Evolutionary conservation across 2,113 vertebrate species (phyloP), one percentile per base, ranked within the genome.

Genomic region (Ellobius talpinus): DNA sequence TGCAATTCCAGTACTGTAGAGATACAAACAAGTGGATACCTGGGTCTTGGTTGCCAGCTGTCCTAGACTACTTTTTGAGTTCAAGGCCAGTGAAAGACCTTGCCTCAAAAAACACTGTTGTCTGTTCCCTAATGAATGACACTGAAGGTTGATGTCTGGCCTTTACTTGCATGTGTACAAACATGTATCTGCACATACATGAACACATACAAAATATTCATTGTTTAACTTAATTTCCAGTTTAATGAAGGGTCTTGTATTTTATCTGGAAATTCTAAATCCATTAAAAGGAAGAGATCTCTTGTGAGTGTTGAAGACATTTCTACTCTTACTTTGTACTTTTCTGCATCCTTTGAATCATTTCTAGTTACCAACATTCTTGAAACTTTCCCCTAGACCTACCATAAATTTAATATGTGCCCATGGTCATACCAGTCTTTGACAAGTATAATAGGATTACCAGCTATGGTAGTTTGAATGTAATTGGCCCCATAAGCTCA

Each of bases 171-270:
- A 26, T 65, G 55, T 29, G 4, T 17, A 19, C 24, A 17, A 39
- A 63, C 55, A 63, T 42, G 52, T 42, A 42, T 42, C 55, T 42
- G 58, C 55, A 63, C n/a, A 63, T 16, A 42, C n/a, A 26, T 4
- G n/a, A 42, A 63, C 58, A 84, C 24, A 66, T 8, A 45, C 24
- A 66, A 7, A 86, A 17, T 76, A 36, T 86, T 61, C 8, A 19
- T 66, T 85, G 19, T 42, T 91, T 78, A 45, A 58, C 16, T 91
- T 26, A 95, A 91, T 94, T 86, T 92, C 78, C 86, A 76, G 47
- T 87, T 86, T 93, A 91, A 29, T 74, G 7, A 3, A 21, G 14
- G 0, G 84, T 45, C 12, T 58, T 90, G 5, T 50, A 82, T 89
- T 94, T 95, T 87, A 76, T 90, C 58, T 73, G 23, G n/a, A 24